Evolutionary conservation across 2,797 vertebrate species (phyloP).

Genomic region (Sebastes melanostomus): DNA sequence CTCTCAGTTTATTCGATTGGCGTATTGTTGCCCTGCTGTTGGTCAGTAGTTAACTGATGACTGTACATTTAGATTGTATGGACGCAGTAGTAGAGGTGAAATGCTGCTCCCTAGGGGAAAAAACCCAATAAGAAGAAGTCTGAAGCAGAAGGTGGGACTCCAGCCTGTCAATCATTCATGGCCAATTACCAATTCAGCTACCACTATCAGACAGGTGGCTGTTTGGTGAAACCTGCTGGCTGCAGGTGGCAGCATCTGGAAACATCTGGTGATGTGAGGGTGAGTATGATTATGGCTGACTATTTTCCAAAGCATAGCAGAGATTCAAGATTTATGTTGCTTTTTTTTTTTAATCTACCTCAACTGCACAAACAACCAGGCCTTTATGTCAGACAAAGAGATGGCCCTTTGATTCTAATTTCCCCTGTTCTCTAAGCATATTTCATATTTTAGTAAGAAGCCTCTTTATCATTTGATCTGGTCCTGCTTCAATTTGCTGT

Average conservation of each 20-base stretch:
- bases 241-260: conserved; percentile 3
- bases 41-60: too few relatives aligned
- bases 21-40: too few relatives aligned
- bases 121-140: too few relatives aligned
- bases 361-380: background rate
- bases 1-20: too few relatives aligned
- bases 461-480: background rate
- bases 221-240: conserved; percentile 4
- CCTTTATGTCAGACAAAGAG: background rate
- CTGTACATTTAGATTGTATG: too few relatives aligned
- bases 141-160: too few relatives aligned
- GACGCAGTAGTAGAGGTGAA: too few relatives aligned
- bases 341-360: background rate
- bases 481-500: background rate
- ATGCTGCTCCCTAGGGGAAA: too few relatives aligned
- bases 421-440: background rate
- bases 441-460: background rate
- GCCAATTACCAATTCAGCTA: background rate
- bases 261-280: conserved; percentile 4
- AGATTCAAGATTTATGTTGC: background rate
- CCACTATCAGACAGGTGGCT: background rate
- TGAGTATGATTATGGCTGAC: background rate
- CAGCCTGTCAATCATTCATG: too few relatives aligned
- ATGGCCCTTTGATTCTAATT: background rate
- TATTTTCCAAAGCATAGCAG: too few relatives aligned